These are phyloP conservation scores for Laticauda laticaudata DNA, from an alignment of 2,113 vertebrate species.

Conservation along the genomic window DNA sequence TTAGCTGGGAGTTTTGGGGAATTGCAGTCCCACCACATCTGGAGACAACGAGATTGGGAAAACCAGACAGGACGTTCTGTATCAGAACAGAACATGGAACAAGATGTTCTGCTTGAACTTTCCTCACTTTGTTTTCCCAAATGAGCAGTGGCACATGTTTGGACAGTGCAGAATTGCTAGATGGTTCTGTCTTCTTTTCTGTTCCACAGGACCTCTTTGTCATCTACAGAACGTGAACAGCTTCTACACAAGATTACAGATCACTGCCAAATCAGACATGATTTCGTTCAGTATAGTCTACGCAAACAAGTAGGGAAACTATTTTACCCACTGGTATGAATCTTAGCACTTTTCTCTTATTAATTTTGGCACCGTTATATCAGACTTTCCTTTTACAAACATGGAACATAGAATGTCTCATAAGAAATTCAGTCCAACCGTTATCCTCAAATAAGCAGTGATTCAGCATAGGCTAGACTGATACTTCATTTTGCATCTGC, in stretches of 20 bases:
- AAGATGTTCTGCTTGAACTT: background rate
- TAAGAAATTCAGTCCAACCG: conserved; percentile 40
- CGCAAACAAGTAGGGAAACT: conserved; percentile 24
- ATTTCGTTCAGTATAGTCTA: background rate
- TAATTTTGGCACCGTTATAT: conserved; percentile 32
- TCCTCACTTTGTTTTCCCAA: background rate
- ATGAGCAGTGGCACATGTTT: background rate
- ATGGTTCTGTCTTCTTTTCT: background rate
- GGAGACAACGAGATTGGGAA: background rate
- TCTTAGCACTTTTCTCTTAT: background rate
- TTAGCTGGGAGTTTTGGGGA: background rate
- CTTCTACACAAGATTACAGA: background rate
- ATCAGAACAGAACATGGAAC: background rate
- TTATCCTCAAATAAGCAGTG: conserved; percentile 39
- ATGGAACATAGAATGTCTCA: background rate
- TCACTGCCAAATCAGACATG: background rate
- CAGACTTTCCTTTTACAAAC: conserved; percentile 13
- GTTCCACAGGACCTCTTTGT: background rate
- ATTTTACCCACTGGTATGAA: conserved; percentile 14
- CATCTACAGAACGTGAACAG: background rate
- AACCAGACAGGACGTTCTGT: background rate
- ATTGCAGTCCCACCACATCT: background rate
- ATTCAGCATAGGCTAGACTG: conserved; percentile 47
- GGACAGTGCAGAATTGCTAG: background rate
- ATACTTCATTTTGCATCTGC: conserved; percentile 24